Evolutionary conservation across 1,140 invertebrate genomes (phyloP).

Genomic region (Drosophila ohnishii): DNA sequence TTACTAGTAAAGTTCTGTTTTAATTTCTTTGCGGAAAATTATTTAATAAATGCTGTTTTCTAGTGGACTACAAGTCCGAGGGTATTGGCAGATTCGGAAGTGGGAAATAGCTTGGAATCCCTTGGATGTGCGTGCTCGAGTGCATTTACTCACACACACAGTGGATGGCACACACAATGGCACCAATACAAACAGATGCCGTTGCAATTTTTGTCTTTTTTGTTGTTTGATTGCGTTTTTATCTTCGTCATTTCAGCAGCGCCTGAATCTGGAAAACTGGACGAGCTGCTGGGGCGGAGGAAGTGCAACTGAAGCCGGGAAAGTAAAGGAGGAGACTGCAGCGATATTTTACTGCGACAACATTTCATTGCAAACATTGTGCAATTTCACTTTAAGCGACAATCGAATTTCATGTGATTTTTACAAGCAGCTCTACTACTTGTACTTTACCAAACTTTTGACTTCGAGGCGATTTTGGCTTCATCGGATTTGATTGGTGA

Average conservation of each 20-base stretch:
- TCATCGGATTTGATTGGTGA: background rate
- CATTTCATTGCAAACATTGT: constrained; percentile 78
- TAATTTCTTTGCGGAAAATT: background rate
- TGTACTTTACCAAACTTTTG: constrained; percentile 23
- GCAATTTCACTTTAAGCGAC: constrained; percentile 78
- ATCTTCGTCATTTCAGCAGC: constrained; percentile 77
- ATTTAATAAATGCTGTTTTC: background rate
- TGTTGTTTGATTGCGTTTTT: constrained; percentile 80
- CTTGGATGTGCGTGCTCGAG: constrained; percentile 68
- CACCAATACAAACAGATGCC: constrained; percentile 67
- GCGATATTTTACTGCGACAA: constrained; percentile 73
- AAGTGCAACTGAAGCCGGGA: constrained; percentile 32
- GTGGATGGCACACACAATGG: constrained; percentile 8
- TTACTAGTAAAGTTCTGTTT: background rate
- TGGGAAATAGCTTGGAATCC: constrained; percentile 1
- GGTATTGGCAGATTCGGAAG: constrained; percentile 11
- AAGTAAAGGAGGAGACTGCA: constrained; percentile 9
- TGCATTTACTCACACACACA: constrained; percentile 64
- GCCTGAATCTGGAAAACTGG: constrained; percentile 29
- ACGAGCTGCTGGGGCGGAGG: constrained; percentile 23
- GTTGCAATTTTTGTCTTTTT: constrained; percentile 62
- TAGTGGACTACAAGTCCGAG: background rate
- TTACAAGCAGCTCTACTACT: constrained; percentile 55
- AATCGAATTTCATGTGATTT: constrained; percentile 78
- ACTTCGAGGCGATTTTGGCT: constrained; percentile 10